Base-by-base conservation (phyloP, 2,797 vertebrate species). In the Anabacerthia variegaticeps region DNA sequence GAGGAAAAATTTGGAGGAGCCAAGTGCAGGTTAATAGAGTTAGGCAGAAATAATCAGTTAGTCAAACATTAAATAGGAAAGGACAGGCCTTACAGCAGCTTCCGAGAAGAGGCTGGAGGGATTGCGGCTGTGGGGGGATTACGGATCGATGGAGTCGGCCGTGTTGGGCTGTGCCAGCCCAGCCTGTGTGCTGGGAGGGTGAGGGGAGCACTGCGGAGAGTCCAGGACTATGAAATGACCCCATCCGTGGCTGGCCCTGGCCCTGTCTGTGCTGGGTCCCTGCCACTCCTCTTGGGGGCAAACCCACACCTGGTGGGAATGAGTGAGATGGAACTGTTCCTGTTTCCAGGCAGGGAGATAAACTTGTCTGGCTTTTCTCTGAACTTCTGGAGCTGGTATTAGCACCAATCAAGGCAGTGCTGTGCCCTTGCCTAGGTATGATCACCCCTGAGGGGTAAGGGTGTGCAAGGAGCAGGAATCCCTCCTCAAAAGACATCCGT, bases 231-330 rank as follows among this genome's bases (percentile, higher is more conserved):
- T 36, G 55, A 20, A 65, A 23, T 30, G 46, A 7, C 9, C 18
- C n/a, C 0, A 2, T 22, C 34, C 17, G 26, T 0, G 0, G 10
- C 63, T 44, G 44, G 12, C 27, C 30, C 63, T 44, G 49, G 9
- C 32, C 27, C 21, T 9, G 32, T 48, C 41, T 66, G 27, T 65
- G 49, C 28, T 51, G 23, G 28, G 27, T 37, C 52, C 10, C 37
- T 44, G 24, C 16, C 67, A 21, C n/a, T n/a, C 8, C 26, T 34
- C 17, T 61, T 39, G 24, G 37, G 11, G 46, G 24, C 26, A 36
- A 41, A 15, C 17, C 37, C n/a, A 22, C 32, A 0, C 24, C 21
- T 48, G n/a, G 5, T 58, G 54, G 46, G 30, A 74, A 48, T 34
- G 77, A 41, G 17, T 24, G 22, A 48, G 46, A 23, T 74, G 66